Base-by-base conservation (phyloP, 2,888 invertebrate genomes). In the Agonopterix heracliana region DNA sequence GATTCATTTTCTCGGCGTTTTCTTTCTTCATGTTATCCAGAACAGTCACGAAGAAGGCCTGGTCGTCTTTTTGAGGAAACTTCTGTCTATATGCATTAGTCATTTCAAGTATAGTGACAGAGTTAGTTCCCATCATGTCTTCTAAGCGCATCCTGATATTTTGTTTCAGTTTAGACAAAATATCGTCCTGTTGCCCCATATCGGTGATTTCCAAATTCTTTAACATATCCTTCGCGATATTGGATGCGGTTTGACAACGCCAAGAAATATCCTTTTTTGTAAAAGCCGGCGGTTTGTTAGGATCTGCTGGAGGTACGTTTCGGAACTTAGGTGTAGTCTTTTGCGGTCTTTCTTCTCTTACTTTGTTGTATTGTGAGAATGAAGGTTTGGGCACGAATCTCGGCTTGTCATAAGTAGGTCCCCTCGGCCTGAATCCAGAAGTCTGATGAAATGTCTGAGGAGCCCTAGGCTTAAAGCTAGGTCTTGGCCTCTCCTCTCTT, bases 81-180 rank as follows among this genome's bases (percentile, higher is more conserved):
- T 45, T 54, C 3, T 12, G 0, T 0, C 60, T 54, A 51, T 68
- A 68, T n/a, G 17, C 43, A 5, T n/a, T 3, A 1, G 52, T 9
- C 8, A 63, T 49, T 9, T 60, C 58, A 1, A 34, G 7, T 1
- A 48, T 7, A 0, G 47, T 36, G 1, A 26, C 12, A 10, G 60
- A 38, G 5, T 49, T 47, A 7, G 60, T 57, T 3, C 56, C 60
- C 10, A 56, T 43, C 46, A 60, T 40, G 8, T 60, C 61, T 17
- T 65, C 60, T 3, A 68, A 51, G 1, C 68, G 63, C 1, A 60
- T 41, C 12, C 45, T 46, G 26, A 66, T 59, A 45, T 56, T 60
- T 11, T 47, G 34, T 12, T 54, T 64, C 26, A 68, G 46, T 12
- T 58, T 44, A 9, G 45, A 34, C 0, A 52, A 4, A 1, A 58